Conservation (phyloP, 2,888 invertebrate species). For the Nemotelus pantherinus region DNA sequence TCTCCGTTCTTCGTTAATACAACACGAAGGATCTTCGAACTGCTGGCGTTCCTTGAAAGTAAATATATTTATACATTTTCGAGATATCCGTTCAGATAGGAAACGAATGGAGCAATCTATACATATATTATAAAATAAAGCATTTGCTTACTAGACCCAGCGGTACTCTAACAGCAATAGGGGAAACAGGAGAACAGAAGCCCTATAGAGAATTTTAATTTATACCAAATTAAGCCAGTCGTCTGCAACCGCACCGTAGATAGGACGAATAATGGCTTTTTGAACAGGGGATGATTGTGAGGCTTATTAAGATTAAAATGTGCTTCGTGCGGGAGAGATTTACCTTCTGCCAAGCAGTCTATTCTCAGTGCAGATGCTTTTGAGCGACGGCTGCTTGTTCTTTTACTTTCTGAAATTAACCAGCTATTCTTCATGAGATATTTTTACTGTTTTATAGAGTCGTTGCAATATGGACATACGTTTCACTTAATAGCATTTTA, state of each 20-base stretch:
- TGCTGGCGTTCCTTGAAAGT: conserved; percentile 18
- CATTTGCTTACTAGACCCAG: not conserved
- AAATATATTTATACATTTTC: conserved; percentile 38
- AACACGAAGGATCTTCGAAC: conserved; percentile 6
- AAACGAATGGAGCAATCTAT: conserved; percentile 2
- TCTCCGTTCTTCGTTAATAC: conserved; percentile 31
- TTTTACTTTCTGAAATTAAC: conserved; percentile 28
- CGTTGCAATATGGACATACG: conserved; percentile 40
- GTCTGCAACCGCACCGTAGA: conserved; percentile 51
- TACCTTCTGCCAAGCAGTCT: not conserved
- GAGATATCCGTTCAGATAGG: conserved; percentile 26
- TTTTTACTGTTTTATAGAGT: conserved; percentile 35
- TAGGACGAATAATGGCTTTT: conserved; percentile 50
- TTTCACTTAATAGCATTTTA: conserved; percentile 41
- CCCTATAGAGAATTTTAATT: conserved; percentile 51
- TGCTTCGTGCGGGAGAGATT: conserved; percentile 46
- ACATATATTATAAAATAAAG: conserved; percentile 33
- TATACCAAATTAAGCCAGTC: conserved; percentile 52
- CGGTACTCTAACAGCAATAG: not conserved
- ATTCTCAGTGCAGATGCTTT: not conserved
- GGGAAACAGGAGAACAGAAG: conserved; percentile 18
- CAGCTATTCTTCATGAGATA: conserved; percentile 35
- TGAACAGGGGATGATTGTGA: conserved; percentile 50
- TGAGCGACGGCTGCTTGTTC: conserved; percentile 31
- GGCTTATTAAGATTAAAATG: conserved; percentile 51